Evolutionary conservation across 2,888 invertebrate genomes (phyloP), one percentile per base, ranked within the genome.

Genomic region (Macrosiphum euphorbiae): DNA sequence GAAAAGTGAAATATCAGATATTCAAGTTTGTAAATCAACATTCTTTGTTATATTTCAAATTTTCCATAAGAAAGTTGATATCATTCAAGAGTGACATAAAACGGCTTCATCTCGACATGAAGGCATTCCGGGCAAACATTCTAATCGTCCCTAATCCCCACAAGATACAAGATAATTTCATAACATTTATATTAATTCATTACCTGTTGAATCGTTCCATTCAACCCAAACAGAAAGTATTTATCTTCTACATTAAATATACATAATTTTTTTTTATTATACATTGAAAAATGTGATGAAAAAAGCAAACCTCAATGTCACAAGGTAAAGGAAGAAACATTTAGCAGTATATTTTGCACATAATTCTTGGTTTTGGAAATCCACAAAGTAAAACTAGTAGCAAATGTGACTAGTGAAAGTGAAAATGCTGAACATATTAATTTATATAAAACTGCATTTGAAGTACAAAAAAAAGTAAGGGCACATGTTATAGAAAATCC

Each of bases 201-300:
- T 89, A 35, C 61, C 61, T 89, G 26, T 13, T 61, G 47, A 52
- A 16, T 20, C 0, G n/a, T 89, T 16, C 28, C 44, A 61, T 35
- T 89, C 13, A 89, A 89, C 41, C 44, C 89, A 41, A 89, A 89
- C 35, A 61, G 41, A 52, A 89, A 61, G 41, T 61, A 89, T 50
- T 61, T 89, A 26, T n/a, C 50, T 24, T 47, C 89, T 0, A 26
- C 35, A n/a, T 89, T 61, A 28, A 67, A 35, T 50, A 90, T 90
- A 78, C 11, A 26, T 26, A 47, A 90, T 50, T 47, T 78, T 20
- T 90, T 11, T 90, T 55, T 20, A 41, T 47, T 90, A n/a, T 90
- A 61, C 44, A 90, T 4, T 20, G 90, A 90, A 90, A 90, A 90
- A 78, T 67, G 90, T 90, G 24, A 47, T 35, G 20, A 50, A 47